Conservation (phyloP, 2,888 invertebrate species). For the Acrobeloides nanus region DNA sequence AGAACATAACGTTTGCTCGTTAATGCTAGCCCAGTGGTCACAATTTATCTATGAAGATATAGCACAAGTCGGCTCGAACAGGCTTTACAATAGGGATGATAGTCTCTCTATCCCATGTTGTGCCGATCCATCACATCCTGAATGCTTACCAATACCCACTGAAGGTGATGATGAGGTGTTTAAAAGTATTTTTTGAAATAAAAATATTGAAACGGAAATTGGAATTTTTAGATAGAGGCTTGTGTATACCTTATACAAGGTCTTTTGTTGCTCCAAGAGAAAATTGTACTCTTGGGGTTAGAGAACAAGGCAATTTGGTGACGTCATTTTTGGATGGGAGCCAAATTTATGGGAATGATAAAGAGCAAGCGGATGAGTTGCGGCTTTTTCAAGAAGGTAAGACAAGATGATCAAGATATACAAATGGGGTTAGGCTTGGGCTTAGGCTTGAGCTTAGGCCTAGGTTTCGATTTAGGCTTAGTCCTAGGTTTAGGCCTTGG, state of each 20-base stretch:
- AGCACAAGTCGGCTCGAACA: constrained; percentile 60
- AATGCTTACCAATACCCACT: constrained; percentile 74
- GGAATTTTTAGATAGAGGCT: constrained; percentile 14
- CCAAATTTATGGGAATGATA: constrained; percentile 79
- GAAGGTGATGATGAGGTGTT: constrained; percentile 62
- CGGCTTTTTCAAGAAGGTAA: background rate
- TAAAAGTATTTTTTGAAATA: constrained; percentile 16
- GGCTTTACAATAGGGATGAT: constrained; percentile 64
- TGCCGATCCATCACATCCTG: constrained; percentile 78
- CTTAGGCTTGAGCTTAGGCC: too few relatives aligned
- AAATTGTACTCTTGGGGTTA: constrained; percentile 50
- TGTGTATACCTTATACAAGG: constrained; percentile 43
- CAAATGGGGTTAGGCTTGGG: too few relatives aligned
- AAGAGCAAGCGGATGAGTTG: constrained; percentile 64
- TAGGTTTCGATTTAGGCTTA: too few relatives aligned
- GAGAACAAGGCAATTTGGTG: constrained; percentile 88
- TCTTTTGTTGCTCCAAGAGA: constrained; percentile 35
- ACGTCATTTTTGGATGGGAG: constrained; percentile 73
- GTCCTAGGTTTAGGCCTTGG: too few relatives aligned
- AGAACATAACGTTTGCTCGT: constrained; percentile 63
- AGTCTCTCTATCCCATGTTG: constrained; percentile 71
- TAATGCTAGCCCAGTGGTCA: constrained; percentile 63
- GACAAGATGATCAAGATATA: background rate
- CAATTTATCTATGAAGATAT: constrained; percentile 51
- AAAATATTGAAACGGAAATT: background rate